A percentile compares a stretch with the other conserved stretches of the same genome.
Evolutionary conservation across 2,113 vertebrate genomes (phyloP).

Genomic region (Clupea harengus): DNA sequence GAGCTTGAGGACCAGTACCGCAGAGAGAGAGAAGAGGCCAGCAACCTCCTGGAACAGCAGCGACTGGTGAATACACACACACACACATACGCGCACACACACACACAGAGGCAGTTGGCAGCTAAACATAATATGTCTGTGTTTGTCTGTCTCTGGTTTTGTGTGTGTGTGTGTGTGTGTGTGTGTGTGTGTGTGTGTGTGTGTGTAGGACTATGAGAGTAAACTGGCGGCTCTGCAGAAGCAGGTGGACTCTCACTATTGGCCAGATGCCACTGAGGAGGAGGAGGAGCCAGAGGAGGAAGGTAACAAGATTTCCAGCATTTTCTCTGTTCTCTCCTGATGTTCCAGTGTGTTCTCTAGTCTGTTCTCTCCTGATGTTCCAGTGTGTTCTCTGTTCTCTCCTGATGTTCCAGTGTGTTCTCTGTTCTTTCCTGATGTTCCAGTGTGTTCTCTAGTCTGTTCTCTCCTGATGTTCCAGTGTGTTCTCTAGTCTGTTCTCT

Average conservation of each 20-base stretch:
- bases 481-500: too few species aligned
- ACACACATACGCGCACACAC: constrained; percentile 2
- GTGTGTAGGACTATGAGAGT: constrained; percentile 91
- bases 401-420: neutral
- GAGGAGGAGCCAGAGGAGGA: constrained; percentile 95
- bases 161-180: constrained; percentile 5
- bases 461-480: too few species aligned
- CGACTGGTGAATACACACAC: constrained; percentile 80
- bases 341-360: neutral
- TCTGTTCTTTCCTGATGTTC: neutral
- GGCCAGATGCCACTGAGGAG: constrained; percentile 87
- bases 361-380: neutral
- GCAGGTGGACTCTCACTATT: constrained; percentile 90
- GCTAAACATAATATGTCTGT: neutral
- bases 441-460: neutral
- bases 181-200: neutral
- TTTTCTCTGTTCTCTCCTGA: neutral
- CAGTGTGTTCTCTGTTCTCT: neutral
- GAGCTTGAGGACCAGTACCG: constrained; percentile 96
- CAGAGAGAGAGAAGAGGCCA: constrained; percentile 91
- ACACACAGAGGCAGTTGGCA: neutral
- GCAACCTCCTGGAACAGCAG: constrained; percentile 94
- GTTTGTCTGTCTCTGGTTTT: neutral
- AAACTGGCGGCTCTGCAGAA: constrained; percentile 93
- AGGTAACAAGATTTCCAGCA: constrained; percentile 65